Evolutionary conservation across 37 sponge, comb jelly and placozoan genomes (phyloP), one percentile per base, ranked within the genome.

Genomic region (Chondrosia reniformis): DNA sequence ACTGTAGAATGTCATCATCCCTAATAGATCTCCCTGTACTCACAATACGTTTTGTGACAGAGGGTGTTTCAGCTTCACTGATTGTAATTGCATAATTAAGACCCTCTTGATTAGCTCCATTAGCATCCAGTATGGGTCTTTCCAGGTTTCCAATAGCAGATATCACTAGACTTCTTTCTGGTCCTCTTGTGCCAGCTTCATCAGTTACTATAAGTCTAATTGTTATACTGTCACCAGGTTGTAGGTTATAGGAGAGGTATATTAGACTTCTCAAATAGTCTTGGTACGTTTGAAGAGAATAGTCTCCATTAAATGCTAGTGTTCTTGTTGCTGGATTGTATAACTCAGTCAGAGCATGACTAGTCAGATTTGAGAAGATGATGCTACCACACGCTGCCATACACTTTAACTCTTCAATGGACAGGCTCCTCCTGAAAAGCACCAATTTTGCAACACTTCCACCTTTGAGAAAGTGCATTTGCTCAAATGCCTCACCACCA

Each of bases 71-170:
- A 0, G 39, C 86, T 63, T 91, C 91, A 27, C 33, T 71, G 65
- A 86, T 82, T 3, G 27, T 42, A 15, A 80, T 73, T 2, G 54
- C 5, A 40, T 65, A 86, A 59, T 91, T 64, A 54, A 83, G 77
- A 25, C 75, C 81, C 76, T 33, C 65, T 6, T 62, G 69, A 28
- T 38, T 31, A 10, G 46, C 73, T 8, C 91, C 91, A 81, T 83
- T 91, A 36, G 84, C 84, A 84, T 83, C 87, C 39, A 91, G 37
- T 33, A 83, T 67, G 6, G 91, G 91, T 44, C 57, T 28, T 34
- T 45, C 32, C 61, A 84, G 86, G 40, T 84, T 89, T n/a, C 83
- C 78, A 38, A 69, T 39, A 15, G 43, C 72, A n/a, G 22, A 43
- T 1, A 69, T 40, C 1, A 34, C 39, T 4, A 69, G 37, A 3